Evolutionary conservation across 2,888 invertebrate genomes (phyloP).

Genomic region (Amphipyra tragopoginis): DNA sequence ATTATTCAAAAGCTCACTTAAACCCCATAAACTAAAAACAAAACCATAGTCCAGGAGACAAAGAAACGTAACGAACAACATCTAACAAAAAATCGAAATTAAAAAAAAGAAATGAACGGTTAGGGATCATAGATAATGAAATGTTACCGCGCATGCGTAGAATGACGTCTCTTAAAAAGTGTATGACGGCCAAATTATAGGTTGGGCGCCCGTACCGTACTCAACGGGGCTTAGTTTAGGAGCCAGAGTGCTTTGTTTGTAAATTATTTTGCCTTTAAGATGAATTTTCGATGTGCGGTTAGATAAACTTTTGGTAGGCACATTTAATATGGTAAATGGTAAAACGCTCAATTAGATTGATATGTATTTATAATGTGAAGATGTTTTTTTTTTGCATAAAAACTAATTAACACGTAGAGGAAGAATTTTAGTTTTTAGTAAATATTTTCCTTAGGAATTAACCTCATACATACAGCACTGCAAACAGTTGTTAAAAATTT

Average conservation of each 20-base stretch:
- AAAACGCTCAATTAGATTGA: too few species aligned
- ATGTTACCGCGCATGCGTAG: slow-evolving; percentile 70
- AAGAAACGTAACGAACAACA: slow-evolving; percentile 45
- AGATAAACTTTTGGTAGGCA: not conserved
- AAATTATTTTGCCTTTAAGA: not conserved
- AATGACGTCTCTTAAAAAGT: slow-evolving; percentile 84
- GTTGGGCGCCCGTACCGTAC: slow-evolving; percentile 56
- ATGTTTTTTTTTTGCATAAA: too few species aligned
- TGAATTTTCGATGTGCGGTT: not conserved
- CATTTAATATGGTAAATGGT: too few species aligned
- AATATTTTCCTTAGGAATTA: too few species aligned
- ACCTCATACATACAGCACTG: too few species aligned
- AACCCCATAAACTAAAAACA: slow-evolving; percentile 31
- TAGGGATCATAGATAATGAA: slow-evolving; percentile 81
- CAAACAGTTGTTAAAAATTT: too few species aligned
- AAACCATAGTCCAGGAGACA: slow-evolving; percentile 43
- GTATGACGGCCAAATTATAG: slow-evolving; percentile 87
- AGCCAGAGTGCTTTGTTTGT: slow-evolving; percentile 27
- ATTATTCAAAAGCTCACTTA: slow-evolving; percentile 3
- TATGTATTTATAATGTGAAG: too few species aligned
- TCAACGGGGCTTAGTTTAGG: slow-evolving; percentile 56
- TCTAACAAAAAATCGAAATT: slow-evolving; percentile 51
- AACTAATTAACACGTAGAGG: too few species aligned
- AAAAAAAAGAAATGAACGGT: slow-evolving; percentile 73
- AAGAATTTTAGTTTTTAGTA: too few species aligned